Percentiles rank a stretch among this genome's conserved stretches.
Conservation (phyloP, 1,140 invertebrate genomes). For the Zaprionus tsacasi region DNA sequence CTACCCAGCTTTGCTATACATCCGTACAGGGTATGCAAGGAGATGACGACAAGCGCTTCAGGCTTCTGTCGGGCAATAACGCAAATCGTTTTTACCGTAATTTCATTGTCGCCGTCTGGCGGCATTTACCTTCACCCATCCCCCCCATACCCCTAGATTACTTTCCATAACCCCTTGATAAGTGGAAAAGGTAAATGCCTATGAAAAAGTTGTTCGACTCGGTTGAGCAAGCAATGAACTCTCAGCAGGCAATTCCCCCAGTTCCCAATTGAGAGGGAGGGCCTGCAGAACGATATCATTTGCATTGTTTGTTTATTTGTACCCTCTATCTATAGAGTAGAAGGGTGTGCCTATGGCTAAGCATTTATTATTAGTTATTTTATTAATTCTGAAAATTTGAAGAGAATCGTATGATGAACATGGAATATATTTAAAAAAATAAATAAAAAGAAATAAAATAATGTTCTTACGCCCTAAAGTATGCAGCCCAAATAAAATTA, state of each 20-base stretch:
- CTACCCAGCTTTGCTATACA: not conserved
- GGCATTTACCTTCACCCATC: slow-evolving; percentile 16
- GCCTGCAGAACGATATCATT: not conserved
- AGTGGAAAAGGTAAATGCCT: not conserved
- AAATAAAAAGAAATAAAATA: too few relatives aligned
- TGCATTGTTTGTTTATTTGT: not conserved
- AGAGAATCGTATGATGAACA: too few relatives aligned
- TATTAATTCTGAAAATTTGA: too few relatives aligned
- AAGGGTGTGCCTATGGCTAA: too few relatives aligned
- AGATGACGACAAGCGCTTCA: not conserved
- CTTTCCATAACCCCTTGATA: not conserved
- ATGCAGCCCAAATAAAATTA: too few relatives aligned
- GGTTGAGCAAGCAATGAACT: slow-evolving; percentile 1
- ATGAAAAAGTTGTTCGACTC: slow-evolving; percentile 3
- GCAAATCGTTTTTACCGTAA: slow-evolving; percentile 44
- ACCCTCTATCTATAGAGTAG: too few relatives aligned
- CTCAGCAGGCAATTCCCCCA: not conserved
- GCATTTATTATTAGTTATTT: too few relatives aligned
- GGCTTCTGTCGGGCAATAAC: slow-evolving; percentile 6
- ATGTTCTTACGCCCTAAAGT: too few relatives aligned
- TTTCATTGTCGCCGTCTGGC: slow-evolving; percentile 56
- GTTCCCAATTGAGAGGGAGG: too few relatives aligned
- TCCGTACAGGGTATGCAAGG: not conserved
- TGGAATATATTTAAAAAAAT: too few relatives aligned
- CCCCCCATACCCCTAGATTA: not conserved